Base-by-base conservation (phyloP, 2,797 vertebrate genomes). In the Sebastes elongatus region DNA sequence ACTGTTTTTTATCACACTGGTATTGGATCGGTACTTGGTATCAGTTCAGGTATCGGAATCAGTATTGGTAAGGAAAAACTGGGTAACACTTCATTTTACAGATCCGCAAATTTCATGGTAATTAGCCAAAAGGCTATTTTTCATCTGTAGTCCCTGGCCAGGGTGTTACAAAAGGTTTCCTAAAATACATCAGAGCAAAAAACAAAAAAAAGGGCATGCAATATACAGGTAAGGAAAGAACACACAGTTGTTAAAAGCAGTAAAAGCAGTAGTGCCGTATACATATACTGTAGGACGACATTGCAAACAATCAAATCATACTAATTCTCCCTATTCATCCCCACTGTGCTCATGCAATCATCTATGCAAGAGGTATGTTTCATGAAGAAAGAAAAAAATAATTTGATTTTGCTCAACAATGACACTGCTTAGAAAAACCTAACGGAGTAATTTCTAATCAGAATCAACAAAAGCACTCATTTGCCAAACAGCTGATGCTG, bases 141-240 rank as follows among this genome's bases (percentile, higher is more conserved):
- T 52, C 16, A 52, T 52, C 46, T 52, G 7, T 20, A 52, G 46
- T 52, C 46, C 46, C 18, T 52, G 7, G 46, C 46, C 46, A 52
- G 8, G 20, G 46, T 52, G 46, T 52, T 52, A 52, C 7, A 52
- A n/a, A 52, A 52, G 7, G 46, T n/a, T 52, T 52, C 46, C 46
- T 52, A 52, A 52, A 52, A 52, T 46, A 46, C 14, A 52, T 52
- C 46, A 52, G 18, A 52, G 46, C 46, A 52, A 52, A 52, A 52
- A 52, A 3, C n/a, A n/a, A 4, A n/a, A 52, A 52, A 9, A 20
- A n/a, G 46, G 46, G 46, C 46, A 52, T 52, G 46, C 46, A 20
- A 52, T 52, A 0, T 20, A 52, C 0, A 8, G 46, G 20, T n/a
- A 8, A 0, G 46, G 46, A 52, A 52, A 52, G 14, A 0, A 46